phyloP scores from a whole-genome alignment of 2,113 vertebrate genomes.

The Myotis davidii region DNA sequence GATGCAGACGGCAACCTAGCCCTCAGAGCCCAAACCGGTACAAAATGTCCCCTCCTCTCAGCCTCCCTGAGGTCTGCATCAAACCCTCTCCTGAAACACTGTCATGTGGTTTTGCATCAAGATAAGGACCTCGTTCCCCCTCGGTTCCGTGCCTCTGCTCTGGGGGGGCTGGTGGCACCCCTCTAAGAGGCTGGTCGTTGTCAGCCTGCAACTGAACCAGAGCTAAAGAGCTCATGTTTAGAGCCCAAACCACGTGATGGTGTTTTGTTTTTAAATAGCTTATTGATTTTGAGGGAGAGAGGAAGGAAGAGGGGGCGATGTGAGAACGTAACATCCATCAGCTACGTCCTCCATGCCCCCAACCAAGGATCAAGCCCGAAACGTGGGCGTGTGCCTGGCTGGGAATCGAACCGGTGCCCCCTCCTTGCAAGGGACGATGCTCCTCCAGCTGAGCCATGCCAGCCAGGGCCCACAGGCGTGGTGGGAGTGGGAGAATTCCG shows the following conservation, averaged over 20 bases:
- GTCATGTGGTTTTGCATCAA: background rate
- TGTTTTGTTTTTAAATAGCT: no score
- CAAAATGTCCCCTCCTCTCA: background rate
- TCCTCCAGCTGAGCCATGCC: no score
- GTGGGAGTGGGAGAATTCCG: conserved; percentile 60
- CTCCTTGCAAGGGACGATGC: no score
- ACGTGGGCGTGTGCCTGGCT: no score
- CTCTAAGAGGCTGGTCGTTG: background rate
- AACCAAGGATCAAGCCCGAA: no score
- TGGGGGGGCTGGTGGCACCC: background rate
- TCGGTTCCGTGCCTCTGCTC: background rate
- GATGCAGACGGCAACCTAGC: background rate
- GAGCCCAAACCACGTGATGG: background rate
- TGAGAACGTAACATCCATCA: no score
- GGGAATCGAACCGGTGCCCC: no score
- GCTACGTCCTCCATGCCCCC: no score
- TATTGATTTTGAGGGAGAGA: no score
- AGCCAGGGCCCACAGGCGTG: background rate
- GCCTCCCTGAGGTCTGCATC: background rate
- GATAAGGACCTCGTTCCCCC: background rate
- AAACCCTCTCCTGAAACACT: conserved; percentile 24
- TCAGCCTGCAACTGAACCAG: conserved; percentile 40
- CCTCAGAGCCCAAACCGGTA: background rate
- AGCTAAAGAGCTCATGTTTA: conserved; percentile 5
- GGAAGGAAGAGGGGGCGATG: no score